These are phyloP conservation scores for Ailuropoda melanoleuca DNA, from an alignment of 2,113 vertebrate genomes.

Conservation along the genomic window DNA sequence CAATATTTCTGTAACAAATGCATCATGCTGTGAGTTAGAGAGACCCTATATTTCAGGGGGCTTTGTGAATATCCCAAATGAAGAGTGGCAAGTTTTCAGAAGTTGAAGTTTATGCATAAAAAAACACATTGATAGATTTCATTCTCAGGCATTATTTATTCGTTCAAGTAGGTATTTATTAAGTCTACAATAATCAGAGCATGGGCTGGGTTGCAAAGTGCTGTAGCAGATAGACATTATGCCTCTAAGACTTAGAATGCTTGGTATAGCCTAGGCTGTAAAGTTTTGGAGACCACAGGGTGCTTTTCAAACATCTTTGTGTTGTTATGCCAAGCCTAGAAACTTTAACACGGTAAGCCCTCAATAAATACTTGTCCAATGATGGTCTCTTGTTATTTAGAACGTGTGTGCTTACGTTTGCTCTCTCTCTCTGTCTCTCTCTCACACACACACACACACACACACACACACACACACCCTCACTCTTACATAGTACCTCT, in stretches of 20 bases:
- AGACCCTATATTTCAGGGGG: background rate
- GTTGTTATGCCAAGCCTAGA: background rate
- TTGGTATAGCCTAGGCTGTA: background rate
- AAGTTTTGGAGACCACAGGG: background rate
- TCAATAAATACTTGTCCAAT: background rate
- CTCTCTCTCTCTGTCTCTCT: background rate
- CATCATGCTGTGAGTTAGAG: background rate
- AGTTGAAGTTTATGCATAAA: background rate
- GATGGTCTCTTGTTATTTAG: background rate
- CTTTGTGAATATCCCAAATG: background rate
- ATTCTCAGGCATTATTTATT: background rate
- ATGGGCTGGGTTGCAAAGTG: background rate
- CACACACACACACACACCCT: background rate
- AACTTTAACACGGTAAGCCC: background rate
- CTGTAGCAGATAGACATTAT: background rate
- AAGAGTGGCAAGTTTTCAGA: constrained; percentile 10
- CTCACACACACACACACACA: background rate
- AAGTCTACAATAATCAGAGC: background rate
- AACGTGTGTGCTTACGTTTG: background rate
- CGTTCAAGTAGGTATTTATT: background rate
- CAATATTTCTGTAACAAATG: constrained; percentile 30
- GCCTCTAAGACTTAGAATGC: background rate
- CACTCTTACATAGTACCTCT: background rate
- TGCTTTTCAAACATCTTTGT: background rate
- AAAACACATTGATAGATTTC: background rate